Evolutionary conservation across 2,888 invertebrate genomes (phyloP).

Genomic region (Ophion costatus): DNA sequence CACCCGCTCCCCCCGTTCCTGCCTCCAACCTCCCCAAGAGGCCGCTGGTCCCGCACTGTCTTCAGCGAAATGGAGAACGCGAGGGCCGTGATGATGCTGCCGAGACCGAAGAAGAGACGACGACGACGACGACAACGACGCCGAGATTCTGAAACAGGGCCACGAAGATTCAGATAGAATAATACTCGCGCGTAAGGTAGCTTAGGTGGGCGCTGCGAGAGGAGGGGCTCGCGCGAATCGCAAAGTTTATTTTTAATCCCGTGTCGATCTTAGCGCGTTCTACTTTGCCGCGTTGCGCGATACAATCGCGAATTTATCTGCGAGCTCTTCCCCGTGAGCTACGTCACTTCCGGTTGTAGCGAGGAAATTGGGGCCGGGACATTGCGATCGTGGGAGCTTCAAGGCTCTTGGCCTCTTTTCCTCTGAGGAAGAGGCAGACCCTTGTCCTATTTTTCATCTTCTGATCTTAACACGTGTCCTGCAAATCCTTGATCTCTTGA

Average conservation of each 20-base stretch:
- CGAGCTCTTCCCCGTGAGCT: constrained; percentile 3
- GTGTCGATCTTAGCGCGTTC: constrained; percentile 5
- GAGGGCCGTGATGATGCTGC: background rate
- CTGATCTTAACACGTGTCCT: no score
- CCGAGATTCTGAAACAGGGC: background rate
- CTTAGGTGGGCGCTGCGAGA: background rate
- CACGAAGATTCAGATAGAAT: background rate
- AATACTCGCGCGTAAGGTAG: background rate
- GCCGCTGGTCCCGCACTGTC: background rate
- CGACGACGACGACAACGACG: background rate
- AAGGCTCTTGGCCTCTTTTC: no score
- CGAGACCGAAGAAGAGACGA: background rate
- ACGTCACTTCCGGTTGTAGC: constrained; percentile 1
- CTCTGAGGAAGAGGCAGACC: no score
- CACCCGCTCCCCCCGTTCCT: background rate
- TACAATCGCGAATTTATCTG: background rate
- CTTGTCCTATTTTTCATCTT: no score
- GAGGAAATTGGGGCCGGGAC: background rate
- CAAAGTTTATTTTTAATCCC: constrained; percentile 22
- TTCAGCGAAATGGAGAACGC: background rate
- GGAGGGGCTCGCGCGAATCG: constrained; percentile 2
- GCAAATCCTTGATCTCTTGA: no score
- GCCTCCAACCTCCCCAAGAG: background rate
- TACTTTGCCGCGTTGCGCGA: background rate
- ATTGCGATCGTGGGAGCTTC: no score